Base-by-base conservation (phyloP, 1,140 invertebrate species). In the Diplogasteroides magnus region DNA sequence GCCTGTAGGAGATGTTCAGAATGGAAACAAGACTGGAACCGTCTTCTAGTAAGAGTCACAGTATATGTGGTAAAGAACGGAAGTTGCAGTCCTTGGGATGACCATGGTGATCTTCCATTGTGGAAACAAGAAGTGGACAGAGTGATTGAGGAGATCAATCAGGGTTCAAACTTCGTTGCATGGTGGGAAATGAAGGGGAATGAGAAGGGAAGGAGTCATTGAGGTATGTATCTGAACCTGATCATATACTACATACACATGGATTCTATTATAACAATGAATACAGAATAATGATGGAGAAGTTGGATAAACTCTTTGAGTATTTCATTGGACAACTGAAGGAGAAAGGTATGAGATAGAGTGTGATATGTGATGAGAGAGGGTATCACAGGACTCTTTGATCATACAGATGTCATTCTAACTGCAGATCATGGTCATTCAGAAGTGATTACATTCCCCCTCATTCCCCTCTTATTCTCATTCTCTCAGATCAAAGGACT, bases 371-470 rank as follows among this genome's bases (percentile, higher is more conserved):
- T n/a, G n/a, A n/a, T n/a, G n/a, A n/a, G n/a, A n/a, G n/a, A n/a
- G n/a, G n/a, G n/a, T n/a, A n/a, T n/a, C n/a, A n/a, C 37, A 48
- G 37, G 19, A 6, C 37, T 48, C 37, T 48, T 48, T 19, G 19
- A 48, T 19, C 19, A 6, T 6, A 48, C 37, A 6, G 37, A 72
- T 55, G 56, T 72, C 25, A 72, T 72, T 29, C 56, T 72, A 6
- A 72, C 70, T 11, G 59, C 70, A 27, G 70, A 72, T 57, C 70
- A 72, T 31, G 70, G 70, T 1, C 70, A 72, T 48, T 58, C 70
- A 2, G 70, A 72, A 59, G 65, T 72, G 3, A 67, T 29, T 31
- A 56, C 28, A 55, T 55, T 31, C n/a, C 37, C 6, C 6, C 37
- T 48, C 37, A 48, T 48, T 48, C 37, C 6, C 19, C 37, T 48